Base-by-base conservation (phyloP, 2,888 invertebrate genomes). In the Lathronympha strigana region DNA sequence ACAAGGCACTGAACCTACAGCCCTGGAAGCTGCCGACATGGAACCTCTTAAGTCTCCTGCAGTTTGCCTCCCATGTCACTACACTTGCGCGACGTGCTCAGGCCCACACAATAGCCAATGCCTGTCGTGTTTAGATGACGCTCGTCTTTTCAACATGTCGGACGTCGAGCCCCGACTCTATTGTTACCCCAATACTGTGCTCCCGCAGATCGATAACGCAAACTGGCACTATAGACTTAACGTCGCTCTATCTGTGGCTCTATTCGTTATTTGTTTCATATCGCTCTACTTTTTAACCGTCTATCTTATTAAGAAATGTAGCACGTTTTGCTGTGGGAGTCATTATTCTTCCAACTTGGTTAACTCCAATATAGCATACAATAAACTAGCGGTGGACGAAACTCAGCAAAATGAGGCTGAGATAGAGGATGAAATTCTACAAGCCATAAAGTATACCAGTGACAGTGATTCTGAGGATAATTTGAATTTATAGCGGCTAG, bases 21-120 rank as follows among this genome's bases (percentile, higher is more conserved):
- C 88, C 28, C 70, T 75, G 11, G 90, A 92, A 74, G 89, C 89
- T 40, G 68, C 82, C 43, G 91, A 90, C 70, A 84, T 92, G 84
- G 85, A 86, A 72, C 72, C 81, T 19, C 57, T 68, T n/a, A 81
- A 80, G 73, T 72, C 79, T 36, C 90, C 88, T 6, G 82, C 83
- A 31, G 86, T 90, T 58, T 96, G 96, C 77, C 84, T 93, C 1
- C 86, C 90, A 31, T 96, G 96, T 79, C 96, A 96, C 85, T 96
- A 96, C 81, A 93, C 94, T n/a, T 96, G 96, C 80, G 92, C 93
- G 64, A 91, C 92, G 9, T 96, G 96, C 77, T 83, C 87, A 6
- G 96, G 96, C 9, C 94, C 95, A 6, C 93, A 93, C 72, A 94
- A 95, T 82, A 93, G 93, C 76, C 94, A 96, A 75, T 96, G 96